phyloP scores from a whole-genome alignment of 1,140 invertebrate species.

The Drosophila grimshawi region DNA sequence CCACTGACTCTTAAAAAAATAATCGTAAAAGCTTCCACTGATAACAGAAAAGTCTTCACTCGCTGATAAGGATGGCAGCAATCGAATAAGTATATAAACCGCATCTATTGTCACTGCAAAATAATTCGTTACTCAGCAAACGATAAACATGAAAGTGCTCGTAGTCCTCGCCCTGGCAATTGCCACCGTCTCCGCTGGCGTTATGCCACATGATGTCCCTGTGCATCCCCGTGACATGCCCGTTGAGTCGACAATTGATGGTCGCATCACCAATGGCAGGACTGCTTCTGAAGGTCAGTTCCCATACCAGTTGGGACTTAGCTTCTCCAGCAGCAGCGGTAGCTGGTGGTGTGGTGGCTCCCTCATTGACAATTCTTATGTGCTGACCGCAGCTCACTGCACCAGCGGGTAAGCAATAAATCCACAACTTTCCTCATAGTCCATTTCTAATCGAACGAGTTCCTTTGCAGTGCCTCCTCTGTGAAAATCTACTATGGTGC shows the following conservation, averaged over 20 bases:
- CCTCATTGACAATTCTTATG: conserved; percentile 85
- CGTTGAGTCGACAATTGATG: conserved; percentile 46
- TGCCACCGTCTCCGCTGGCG: conserved; percentile 66
- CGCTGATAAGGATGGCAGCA: conserved; percentile 22
- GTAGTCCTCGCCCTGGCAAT: conserved; percentile 70
- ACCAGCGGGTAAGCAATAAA: conserved; percentile 40
- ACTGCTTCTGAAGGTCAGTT: conserved; percentile 83
- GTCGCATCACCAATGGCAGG: conserved; percentile 76
- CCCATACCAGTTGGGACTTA: conserved; percentile 85
- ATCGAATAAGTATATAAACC: conserved; percentile 43
- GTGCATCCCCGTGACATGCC: conserved; percentile 62
- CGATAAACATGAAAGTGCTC: conserved; percentile 75
- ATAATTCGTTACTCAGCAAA: conserved; percentile 55
- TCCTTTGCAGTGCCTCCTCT: conserved; percentile 46
- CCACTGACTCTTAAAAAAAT: neutral
- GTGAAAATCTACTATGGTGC: conserved; percentile 64
- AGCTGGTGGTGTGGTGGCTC: conserved; percentile 87
- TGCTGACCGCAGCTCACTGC: conserved; percentile 88
- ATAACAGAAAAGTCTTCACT: neutral
- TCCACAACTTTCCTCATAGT: no score
- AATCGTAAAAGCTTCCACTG: conserved; percentile 4
- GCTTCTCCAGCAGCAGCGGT: conserved; percentile 69
- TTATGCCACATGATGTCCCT: conserved; percentile 46
- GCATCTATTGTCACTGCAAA: neutral
- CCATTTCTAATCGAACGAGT: neutral